phyloP scores from a whole-genome alignment of 2,888 invertebrate species.

The Acanthococcus lagerstroemiae region DNA sequence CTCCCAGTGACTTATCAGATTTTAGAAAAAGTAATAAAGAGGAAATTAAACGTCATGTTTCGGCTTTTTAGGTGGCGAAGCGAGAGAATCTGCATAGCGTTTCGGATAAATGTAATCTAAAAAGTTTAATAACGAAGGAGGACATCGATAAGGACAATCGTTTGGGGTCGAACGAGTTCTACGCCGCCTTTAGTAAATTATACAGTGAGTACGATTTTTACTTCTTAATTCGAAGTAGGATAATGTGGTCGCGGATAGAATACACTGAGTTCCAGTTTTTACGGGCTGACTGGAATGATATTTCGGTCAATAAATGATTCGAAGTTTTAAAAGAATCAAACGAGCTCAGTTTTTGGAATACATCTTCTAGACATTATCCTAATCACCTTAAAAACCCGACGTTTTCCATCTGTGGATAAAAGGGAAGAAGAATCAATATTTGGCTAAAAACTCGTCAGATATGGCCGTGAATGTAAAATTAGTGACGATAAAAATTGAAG shows the following conservation, averaged over 20 bases:
- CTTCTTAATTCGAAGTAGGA: background rate
- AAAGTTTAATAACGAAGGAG: constrained; percentile 59
- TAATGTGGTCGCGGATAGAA: background rate
- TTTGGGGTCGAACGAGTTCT: constrained; percentile 60
- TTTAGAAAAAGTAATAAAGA: background rate
- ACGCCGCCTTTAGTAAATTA: constrained; percentile 63
- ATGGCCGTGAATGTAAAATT: too few relatives aligned
- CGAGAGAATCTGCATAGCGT: constrained; percentile 54
- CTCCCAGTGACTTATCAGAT: background rate
- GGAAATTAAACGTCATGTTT: background rate
- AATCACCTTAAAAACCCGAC: too few relatives aligned
- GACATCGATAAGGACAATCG: constrained; percentile 56
- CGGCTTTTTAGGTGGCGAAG: constrained; percentile 47
- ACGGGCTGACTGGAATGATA: background rate
- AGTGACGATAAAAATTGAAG: too few relatives aligned
- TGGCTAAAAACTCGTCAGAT: too few relatives aligned
- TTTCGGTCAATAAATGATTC: too few relatives aligned
- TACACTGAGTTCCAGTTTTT: background rate
- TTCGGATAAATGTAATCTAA: constrained; percentile 53
- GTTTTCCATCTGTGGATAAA: too few relatives aligned
- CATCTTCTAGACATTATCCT: too few relatives aligned
- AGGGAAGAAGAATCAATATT: too few relatives aligned
- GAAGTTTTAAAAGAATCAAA: too few relatives aligned
- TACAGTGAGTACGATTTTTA: constrained; percentile 50
- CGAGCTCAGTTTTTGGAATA: too few relatives aligned